Conservation (phyloP, 2,888 invertebrate genomes). For the Melanotus villosus region DNA sequence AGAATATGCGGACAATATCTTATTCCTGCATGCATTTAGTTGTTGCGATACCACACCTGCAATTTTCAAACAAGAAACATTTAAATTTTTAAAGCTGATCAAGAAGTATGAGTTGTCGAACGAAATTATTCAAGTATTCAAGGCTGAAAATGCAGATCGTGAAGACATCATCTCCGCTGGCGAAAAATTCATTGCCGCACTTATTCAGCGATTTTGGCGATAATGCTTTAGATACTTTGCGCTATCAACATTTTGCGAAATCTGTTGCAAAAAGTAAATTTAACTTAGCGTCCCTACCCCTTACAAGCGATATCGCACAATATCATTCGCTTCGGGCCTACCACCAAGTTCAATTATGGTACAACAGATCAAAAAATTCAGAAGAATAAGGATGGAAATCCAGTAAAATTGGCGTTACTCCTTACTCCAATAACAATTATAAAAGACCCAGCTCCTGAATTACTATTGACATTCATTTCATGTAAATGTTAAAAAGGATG, state of each 20-base stretch:
- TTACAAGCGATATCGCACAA: not conserved
- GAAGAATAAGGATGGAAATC: not conserved
- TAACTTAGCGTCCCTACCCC: not conserved
- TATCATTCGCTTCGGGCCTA: not conserved
- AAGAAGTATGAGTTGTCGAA: too few relatives aligned
- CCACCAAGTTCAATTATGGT: not conserved
- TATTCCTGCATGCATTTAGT: too few relatives aligned
- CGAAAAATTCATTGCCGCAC: too few relatives aligned
- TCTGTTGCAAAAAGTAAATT: not conserved
- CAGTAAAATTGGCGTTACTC: not conserved
- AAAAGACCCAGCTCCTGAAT: conserved; percentile 2
- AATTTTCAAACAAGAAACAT: too few relatives aligned
- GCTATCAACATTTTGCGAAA: not conserved
- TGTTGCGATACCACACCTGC: too few relatives aligned
- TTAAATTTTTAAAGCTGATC: too few relatives aligned
- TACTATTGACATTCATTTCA: not conserved
- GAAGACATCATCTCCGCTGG: too few relatives aligned
- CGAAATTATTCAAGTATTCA: too few relatives aligned
- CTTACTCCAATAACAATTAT: not conserved
- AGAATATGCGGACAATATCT: too few relatives aligned
- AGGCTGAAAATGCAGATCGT: too few relatives aligned
- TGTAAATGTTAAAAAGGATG: conserved; percentile 14
- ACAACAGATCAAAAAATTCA: not conserved
- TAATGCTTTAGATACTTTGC: too few relatives aligned
- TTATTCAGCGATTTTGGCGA: too few relatives aligned